phyloP scores from a whole-genome alignment of 2,113 vertebrate genomes.

The Parus major region DNA sequence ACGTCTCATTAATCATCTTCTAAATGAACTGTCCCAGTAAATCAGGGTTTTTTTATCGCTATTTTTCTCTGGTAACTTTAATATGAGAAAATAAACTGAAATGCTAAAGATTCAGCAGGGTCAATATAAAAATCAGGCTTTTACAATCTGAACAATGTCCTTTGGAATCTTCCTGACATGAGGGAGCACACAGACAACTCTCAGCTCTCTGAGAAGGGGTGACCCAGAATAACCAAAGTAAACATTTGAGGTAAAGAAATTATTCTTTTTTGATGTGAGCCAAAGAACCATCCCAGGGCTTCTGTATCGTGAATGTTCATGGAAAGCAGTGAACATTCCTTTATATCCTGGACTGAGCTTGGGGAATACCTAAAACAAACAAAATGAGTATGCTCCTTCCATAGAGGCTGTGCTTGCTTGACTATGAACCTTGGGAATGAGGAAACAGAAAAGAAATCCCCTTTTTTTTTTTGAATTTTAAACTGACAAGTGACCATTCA shows the following conservation, averaged over 20 bases:
- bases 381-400: rapidly evolving
- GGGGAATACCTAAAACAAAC: neutral
- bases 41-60: neutral
- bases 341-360: neutral
- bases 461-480: neutral
- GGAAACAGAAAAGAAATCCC: neutral
- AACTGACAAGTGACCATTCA: neutral
- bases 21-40: neutral
- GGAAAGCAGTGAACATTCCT: neutral
- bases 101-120: neutral
- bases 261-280: neutral
- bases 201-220: neutral
- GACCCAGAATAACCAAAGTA: neutral
- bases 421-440: neutral
- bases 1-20: neutral
- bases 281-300: neutral
- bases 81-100: neutral
- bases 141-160: rapidly evolving
- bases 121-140: neutral
- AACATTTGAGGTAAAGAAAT: neutral
- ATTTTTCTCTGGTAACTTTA: neutral
- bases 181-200: neutral
- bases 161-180: neutral
- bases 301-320: neutral
- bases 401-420: neutral